Evolutionary conservation across 2,113 vertebrate genomes (phyloP).

Genomic region (Columba janthina): DNA sequence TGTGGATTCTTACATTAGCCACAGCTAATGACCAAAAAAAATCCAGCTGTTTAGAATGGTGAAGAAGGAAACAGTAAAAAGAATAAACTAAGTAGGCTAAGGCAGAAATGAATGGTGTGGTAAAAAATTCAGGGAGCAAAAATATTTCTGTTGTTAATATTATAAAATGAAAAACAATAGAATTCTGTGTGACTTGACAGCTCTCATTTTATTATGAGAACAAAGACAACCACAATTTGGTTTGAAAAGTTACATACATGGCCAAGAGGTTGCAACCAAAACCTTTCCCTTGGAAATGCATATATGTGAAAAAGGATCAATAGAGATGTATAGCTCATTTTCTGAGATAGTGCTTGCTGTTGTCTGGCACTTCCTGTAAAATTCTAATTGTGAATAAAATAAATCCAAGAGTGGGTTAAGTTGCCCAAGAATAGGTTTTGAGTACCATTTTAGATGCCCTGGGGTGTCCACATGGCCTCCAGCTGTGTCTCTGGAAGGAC

Average conservation of each 20-base stretch:
- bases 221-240: neutral
- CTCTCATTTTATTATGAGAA: neutral
- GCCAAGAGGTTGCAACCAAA: neutral
- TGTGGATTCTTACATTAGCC: neutral
- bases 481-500: neutral
- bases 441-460: neutral
- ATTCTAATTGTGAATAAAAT: neutral
- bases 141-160: neutral
- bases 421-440: neutral
- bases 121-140: neutral
- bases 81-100: neutral
- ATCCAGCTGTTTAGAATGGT: neutral
- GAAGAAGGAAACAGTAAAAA: neutral
- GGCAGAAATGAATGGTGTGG: neutral
- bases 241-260: neutral
- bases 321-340: neutral
- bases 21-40: neutral
- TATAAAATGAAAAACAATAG: neutral
- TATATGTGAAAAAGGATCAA: neutral
- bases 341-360: neutral
- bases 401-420: neutral
- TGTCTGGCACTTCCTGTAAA: neutral
- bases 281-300: neutral
- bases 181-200: neutral
- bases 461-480: neutral